Evolutionary conservation across 1,140 invertebrate genomes (phyloP).

Genomic region (Hyposmocoma kahamanoa): DNA sequence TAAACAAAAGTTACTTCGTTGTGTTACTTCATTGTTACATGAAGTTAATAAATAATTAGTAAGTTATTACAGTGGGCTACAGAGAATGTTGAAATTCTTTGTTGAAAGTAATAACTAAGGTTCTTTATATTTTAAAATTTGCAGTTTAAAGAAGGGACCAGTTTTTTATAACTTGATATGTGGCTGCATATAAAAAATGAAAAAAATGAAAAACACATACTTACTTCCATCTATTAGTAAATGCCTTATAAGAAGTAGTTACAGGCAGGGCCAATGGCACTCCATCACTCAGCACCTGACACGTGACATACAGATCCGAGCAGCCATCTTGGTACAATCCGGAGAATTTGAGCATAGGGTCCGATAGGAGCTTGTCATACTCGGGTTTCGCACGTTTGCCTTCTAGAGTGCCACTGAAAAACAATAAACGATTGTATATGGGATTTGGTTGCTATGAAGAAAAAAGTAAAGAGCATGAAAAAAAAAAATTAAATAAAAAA

Average conservation of each 20-base stretch:
- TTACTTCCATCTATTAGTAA: slow-evolving; percentile 94
- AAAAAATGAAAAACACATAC: slow-evolving; percentile 41
- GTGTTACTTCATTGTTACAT: no score
- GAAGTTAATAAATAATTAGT: no score
- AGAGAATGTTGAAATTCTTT: no score
- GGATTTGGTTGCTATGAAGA: no score
- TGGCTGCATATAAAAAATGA: neutral
- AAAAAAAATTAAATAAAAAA: no score
- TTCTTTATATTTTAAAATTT: no score
- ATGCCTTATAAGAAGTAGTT: slow-evolving; percentile 94
- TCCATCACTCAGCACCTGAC: slow-evolving; percentile 91
- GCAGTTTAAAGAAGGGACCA: no score
- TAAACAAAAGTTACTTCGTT: no score
- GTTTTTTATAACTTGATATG: no score
- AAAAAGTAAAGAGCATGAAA: slow-evolving; percentile 1
- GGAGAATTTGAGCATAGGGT: slow-evolving; percentile 94
- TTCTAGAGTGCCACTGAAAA: slow-evolving; percentile 92
- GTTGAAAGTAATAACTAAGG: no score
- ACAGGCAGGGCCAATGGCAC: slow-evolving; percentile 90
- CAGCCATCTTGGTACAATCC: slow-evolving; percentile 87
- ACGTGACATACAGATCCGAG: slow-evolving; percentile 90
- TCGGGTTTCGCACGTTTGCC: slow-evolving; percentile 89
- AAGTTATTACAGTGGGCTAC: no score
- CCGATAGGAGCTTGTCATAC: slow-evolving; percentile 89
- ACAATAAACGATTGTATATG: neutral